Base-by-base conservation (phyloP, 2,888 invertebrate species). In the Sarcophaga carnaria region DNA sequence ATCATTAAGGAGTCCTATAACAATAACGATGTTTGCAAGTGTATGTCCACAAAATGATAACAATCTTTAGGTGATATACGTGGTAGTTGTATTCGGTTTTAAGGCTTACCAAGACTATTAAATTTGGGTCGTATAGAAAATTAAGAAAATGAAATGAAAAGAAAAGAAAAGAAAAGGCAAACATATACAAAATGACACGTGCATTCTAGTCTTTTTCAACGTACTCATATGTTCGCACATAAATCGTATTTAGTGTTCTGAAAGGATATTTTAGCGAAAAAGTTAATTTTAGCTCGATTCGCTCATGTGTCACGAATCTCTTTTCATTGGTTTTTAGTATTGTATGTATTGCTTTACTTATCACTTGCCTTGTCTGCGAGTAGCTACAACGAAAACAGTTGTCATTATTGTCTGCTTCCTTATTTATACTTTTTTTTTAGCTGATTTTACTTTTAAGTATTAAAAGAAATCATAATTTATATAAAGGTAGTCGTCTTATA, bases 1-100 rank as follows among this genome's bases (percentile, higher is more conserved):
- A 88, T 88, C 89, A 89, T 88, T 89, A 88, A 87, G 81, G 87
- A 79, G 84, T 80, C 78, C 75, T 81, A 70, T 47, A 66, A 69
- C 54, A 54, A 70, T 47, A 71, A 67, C 86, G 84, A 85, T 83
- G 89, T 86, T 89, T 85, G 88, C 85, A 88, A 89, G 88, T 88
- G 87, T 79, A 83, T 83, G 87, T 84, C 79, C 81, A 79, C 17
- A 12, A 22, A 71, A 69, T 84, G 89, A 89, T 89, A 89, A 86
- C 86, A 81, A 88, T 89, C 89, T 88, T 87, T 77, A 66, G 79
- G 84, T 84, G 79, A 84, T 84, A 84, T 84, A 87, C 76, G 79
- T 60, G 67, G 66, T 76, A 59, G 78, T 76, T 81, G 59, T 82
- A 82, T 82, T 80, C 63, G 71, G 75, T 59, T 80, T 20, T 66